Evolutionary conservation across 2,888 invertebrate species (phyloP).

Genomic region (Ochropleura plecta): DNA sequence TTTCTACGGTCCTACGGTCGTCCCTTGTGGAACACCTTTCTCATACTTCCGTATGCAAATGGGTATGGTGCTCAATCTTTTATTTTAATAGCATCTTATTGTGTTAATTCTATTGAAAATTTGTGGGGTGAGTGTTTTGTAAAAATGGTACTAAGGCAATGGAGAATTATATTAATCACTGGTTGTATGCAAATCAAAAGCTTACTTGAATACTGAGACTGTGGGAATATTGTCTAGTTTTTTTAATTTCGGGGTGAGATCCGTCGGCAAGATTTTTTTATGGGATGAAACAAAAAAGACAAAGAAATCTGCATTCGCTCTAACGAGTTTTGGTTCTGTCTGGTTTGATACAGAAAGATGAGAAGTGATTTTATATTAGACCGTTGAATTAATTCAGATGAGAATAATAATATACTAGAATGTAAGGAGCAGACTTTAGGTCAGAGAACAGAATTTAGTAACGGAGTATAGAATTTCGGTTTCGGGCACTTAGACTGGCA

Average conservation of each 20-base stretch:
- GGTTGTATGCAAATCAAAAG: slow-evolving; percentile 84
- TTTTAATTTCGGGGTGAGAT: slow-evolving; percentile 69
- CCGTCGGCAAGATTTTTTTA: slow-evolving; percentile 67
- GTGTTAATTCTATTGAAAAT: slow-evolving; percentile 83
- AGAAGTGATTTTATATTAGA: slow-evolving; percentile 21
- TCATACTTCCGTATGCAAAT: slow-evolving; percentile 89
- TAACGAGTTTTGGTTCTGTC: slow-evolving; percentile 57
- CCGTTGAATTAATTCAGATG: slow-evolving; percentile 55
- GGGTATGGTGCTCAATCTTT: slow-evolving; percentile 86
- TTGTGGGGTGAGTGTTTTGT: slow-evolving; percentile 80
- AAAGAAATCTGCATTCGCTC: slow-evolving; percentile 53
- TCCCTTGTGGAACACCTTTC: slow-evolving; percentile 83
- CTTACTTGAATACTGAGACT: slow-evolving; percentile 73
- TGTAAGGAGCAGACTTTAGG: background rate
- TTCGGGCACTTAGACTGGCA: no score
- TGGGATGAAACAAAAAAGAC: slow-evolving; percentile 63
- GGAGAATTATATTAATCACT: slow-evolving; percentile 86
- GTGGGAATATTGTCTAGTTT: slow-evolving; percentile 81
- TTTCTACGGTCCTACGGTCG: slow-evolving; percentile 77
- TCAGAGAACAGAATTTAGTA: background rate
- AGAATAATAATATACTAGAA: background rate
- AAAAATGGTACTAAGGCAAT: slow-evolving; percentile 71
- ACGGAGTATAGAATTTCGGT: background rate
- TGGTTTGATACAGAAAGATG: slow-evolving; percentile 28
- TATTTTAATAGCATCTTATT: slow-evolving; percentile 90